Conservation (phyloP, 2,113 vertebrate genomes). For the Rhinopomastus cyanomelas region DNA sequence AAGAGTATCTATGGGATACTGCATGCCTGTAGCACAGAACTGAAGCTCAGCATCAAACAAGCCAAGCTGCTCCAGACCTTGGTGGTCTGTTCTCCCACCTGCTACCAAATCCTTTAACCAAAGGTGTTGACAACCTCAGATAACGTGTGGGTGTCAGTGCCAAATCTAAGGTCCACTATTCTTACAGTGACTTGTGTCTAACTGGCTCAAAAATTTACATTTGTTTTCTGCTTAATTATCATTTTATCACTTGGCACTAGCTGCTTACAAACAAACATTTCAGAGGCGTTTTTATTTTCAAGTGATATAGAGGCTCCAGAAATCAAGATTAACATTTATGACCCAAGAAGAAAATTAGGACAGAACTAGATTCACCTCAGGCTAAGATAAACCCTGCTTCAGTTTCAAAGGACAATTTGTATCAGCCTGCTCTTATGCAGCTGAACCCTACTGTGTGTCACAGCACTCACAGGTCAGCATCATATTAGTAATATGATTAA, state of each 20-base stretch:
- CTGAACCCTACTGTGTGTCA: neutral
- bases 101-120: neutral
- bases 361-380: neutral
- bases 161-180: neutral
- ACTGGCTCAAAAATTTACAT: neutral
- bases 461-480: neutral
- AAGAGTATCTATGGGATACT: too few species aligned
- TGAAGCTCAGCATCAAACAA: neutral
- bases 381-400: neutral
- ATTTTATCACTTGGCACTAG: neutral
- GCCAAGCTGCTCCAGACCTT: neutral
- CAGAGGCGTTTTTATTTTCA: neutral
- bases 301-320: neutral
- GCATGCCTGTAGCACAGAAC: neutral
- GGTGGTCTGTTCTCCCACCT: constrained; percentile 7
- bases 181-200: neutral
- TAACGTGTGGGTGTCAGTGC: neutral
- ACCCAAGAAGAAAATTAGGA: neutral
- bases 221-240: neutral
- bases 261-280: neutral
- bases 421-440: neutral
- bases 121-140: neutral
- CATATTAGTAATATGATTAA: neutral
- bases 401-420: neutral
- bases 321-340: neutral